Evolutionary conservation across 2,113 vertebrate genomes (phyloP).

Genomic region (Hylia prasina): DNA sequence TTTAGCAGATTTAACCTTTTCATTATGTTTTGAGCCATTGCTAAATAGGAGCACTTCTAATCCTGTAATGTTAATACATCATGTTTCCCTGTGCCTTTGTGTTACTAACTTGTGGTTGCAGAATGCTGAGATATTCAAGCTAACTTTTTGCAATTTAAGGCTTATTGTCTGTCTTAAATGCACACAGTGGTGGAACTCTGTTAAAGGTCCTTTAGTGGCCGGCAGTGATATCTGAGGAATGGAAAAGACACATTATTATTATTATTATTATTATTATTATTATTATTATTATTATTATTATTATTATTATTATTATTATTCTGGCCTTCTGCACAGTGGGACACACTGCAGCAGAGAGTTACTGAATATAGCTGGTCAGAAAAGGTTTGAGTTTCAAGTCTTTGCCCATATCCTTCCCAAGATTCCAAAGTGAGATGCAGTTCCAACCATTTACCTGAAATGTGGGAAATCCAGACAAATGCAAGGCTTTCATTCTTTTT

Average conservation of each 20-base stretch:
- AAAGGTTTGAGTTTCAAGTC: background rate
- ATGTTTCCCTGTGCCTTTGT: background rate
- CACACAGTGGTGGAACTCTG: background rate
- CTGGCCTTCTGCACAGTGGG: background rate
- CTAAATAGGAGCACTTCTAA: constrained; percentile 27
- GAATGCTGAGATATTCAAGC: background rate
- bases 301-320: background rate
- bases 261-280: too few relatives aligned
- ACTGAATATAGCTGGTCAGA: background rate
- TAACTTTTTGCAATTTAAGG: background rate
- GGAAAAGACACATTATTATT: background rate
- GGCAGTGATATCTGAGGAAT: background rate
- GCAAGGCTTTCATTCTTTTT: background rate
- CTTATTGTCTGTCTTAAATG: background rate
- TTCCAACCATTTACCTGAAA: background rate
- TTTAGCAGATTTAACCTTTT: constrained; percentile 45
- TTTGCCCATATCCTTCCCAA: background rate
- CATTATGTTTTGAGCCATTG: constrained; percentile 9
- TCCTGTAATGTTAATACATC: background rate
- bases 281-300: too few relatives aligned
- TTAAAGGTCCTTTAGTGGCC: background rate
- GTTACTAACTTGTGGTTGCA: background rate
- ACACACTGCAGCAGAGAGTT: background rate
- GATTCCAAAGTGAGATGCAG: background rate
- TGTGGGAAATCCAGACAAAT: background rate